Conservation (phyloP, 2,888 invertebrate species). For the Iselma pallidipennis region DNA sequence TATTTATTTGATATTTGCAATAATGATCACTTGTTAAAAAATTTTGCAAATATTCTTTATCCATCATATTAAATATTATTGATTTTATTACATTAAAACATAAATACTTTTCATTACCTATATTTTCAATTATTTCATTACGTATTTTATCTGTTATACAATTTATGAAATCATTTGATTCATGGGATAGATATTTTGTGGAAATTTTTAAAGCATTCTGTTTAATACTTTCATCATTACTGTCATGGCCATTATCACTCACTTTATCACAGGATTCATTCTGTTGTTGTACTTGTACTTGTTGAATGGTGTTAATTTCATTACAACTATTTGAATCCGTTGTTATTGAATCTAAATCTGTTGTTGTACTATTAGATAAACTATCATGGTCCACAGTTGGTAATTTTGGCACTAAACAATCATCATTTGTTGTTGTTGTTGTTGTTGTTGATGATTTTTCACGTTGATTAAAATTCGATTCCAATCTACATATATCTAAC, state of each 20-base stretch:
- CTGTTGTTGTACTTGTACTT: constrained; percentile 33
- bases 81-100: constrained; percentile 77
- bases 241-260: constrained; percentile 43
- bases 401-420: constrained; percentile 38
- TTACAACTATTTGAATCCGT: constrained; percentile 51
- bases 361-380: constrained; percentile 52
- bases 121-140: constrained; percentile 66
- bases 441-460: constrained; percentile 11
- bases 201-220: constrained; percentile 74
- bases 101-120: constrained; percentile 69
- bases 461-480: constrained; percentile 48
- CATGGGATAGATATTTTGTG: constrained; percentile 75
- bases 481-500: constrained; percentile 75
- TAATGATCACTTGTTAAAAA: constrained; percentile 86
- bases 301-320: constrained; percentile 30
- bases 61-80: constrained; percentile 66
- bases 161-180: constrained; percentile 64
- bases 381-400: constrained; percentile 56
- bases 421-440: constrained; percentile 24
- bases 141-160: constrained; percentile 62
- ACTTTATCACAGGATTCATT: constrained; percentile 47
- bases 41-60: constrained; percentile 75
- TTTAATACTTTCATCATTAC: constrained; percentile 44
- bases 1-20: constrained; percentile 91
- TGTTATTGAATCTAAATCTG: constrained; percentile 54